Evolutionary conservation across 64 coral and sea anemone species (phyloP), one percentile per base, ranked within the genome.

Genomic region (Anthopleura sola): DNA sequence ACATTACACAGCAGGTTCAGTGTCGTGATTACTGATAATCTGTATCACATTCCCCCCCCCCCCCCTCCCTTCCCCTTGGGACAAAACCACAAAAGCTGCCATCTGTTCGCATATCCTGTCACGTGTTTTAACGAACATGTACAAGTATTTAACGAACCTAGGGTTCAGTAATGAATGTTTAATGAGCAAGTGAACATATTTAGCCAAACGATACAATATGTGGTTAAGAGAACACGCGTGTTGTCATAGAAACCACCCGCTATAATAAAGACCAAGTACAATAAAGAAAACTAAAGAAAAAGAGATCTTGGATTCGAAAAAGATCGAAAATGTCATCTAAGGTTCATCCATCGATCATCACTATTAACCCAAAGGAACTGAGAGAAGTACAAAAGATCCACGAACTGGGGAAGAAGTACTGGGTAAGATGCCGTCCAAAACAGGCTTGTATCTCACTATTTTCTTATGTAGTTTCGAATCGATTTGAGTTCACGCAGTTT

Each of bases 301-400:
- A n/a, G n/a, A 62, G 20, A 56, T 56, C n/a, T 62, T 62, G 8
- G 58, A 62, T 62, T 62, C 21, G 58, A 26, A 62, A 62, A 26
- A 71, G 10, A 71, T 15, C 31, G 23, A 71, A 32, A 14, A 95
- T 95, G 93, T 74, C 82, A 36, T 49, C 75, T 23, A 92, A 97
- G 82, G 84, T 97, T 4, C 58, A 87, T 54, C 94, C 94, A 6
- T 60, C 55, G 18, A 37, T 36, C 9, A 36, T 81, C 5, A 58
- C 88, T 49, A 79, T 97, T 32, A 87, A 90, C 74, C 88, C 94
- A 5, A 97, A 86, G 19, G 94, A 97, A 89, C 86, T 97, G 23
- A 78, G 94, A 62, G 84, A 97, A 77, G 46, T 97, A n/a, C 94
- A 97, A 55, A 97, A 97, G 84, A 87, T 92, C 24, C 94, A 97